Evolutionary conservation across 1,140 invertebrate species (phyloP).

Genomic region (Bacillus rossius): DNA sequence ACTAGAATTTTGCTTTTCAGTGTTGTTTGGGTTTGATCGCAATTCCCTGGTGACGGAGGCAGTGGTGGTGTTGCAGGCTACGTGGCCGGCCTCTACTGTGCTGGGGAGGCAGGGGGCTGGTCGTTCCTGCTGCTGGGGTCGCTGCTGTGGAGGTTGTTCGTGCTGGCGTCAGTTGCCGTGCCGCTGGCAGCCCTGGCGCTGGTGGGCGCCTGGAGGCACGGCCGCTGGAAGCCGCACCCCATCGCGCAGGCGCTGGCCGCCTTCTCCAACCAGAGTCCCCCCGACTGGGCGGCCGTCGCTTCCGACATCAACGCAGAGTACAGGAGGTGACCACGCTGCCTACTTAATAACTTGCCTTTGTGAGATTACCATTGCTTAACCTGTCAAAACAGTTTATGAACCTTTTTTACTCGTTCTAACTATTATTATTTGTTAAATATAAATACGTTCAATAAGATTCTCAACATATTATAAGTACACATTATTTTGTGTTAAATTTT

Average conservation of each 20-base stretch:
- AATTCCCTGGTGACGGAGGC: too few relatives aligned
- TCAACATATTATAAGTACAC: too few relatives aligned
- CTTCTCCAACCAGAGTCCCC: conserved; percentile 53
- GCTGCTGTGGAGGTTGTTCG: conserved; percentile 2
- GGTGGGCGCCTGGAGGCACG: conserved; percentile 53
- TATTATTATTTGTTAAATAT: too few relatives aligned
- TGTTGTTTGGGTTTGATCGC: too few relatives aligned
- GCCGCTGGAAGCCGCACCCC: conserved; percentile 68
- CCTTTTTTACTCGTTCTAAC: too few relatives aligned
- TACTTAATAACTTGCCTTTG: too few relatives aligned
- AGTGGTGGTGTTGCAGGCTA: conserved; percentile 18
- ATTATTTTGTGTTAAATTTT: too few relatives aligned
- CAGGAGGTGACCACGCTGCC: conserved; percentile 59
- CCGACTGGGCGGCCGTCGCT: conserved; percentile 60
- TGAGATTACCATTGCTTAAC: too few relatives aligned
- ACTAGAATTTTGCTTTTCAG: too few relatives aligned
- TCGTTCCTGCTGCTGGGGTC: neutral
- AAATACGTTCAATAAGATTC: too few relatives aligned
- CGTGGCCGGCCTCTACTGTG: conserved; percentile 10
- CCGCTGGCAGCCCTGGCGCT: conserved; percentile 22
- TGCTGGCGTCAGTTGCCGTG: conserved; percentile 21
- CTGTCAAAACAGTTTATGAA: too few relatives aligned
- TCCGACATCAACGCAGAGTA: conserved; percentile 73
- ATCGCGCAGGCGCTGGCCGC: conserved; percentile 57
- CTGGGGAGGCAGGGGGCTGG: neutral